A percentile compares a stretch with the other conserved stretches of the same genome.
Evolutionary conservation across 2,797 vertebrate genomes (phyloP).

Genomic region (Erpetoichthys calabaricus): DNA sequence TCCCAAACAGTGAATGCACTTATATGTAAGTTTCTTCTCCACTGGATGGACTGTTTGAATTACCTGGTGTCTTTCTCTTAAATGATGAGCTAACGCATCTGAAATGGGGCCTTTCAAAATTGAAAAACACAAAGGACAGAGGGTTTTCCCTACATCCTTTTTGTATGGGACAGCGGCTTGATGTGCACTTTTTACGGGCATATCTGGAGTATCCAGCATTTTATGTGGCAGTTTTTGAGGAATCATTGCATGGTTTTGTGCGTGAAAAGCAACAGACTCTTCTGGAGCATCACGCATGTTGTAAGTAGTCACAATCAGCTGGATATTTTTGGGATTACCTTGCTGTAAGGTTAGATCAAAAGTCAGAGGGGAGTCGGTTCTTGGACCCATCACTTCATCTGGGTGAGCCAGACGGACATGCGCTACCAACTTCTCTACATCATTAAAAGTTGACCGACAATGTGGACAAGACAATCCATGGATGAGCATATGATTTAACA

Average conservation of each 20-base stretch:
- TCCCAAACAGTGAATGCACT: slow-evolving; percentile 94
- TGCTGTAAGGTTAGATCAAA: slow-evolving; percentile 95
- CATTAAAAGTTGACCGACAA: slow-evolving; percentile 91
- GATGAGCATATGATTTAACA: slow-evolving; percentile 96
- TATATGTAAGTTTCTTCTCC: slow-evolving; percentile 95
- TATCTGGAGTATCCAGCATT: slow-evolving; percentile 58
- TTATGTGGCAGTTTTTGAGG: slow-evolving; percentile 63
- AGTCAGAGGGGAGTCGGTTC: slow-evolving; percentile 86
- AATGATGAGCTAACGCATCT: slow-evolving; percentile 85
- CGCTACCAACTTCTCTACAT: slow-evolving; percentile 95
- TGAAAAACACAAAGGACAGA: slow-evolving; percentile 93
- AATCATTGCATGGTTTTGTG: slow-evolving; percentile 55
- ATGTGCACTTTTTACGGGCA: slow-evolving; percentile 56
- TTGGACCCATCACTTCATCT: slow-evolving; percentile 77
- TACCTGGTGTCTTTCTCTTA: slow-evolving; percentile 88
- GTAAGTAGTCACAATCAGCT: slow-evolving; percentile 92
- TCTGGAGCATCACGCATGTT: slow-evolving; percentile 88
- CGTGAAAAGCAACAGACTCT: slow-evolving; percentile 87
- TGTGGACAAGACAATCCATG: slow-evolving; percentile 90
- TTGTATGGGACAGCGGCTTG: slow-evolving; percentile 90
- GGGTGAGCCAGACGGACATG: slow-evolving; percentile 88
- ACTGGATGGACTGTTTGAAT: slow-evolving; percentile 94
- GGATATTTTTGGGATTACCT: slow-evolving; percentile 92
- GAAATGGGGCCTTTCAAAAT: slow-evolving; percentile 96
- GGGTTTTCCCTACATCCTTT: slow-evolving; percentile 90